Base-by-base conservation (phyloP, 2,888 invertebrate genomes). In the Hirtodrosophila duncani region DNA sequence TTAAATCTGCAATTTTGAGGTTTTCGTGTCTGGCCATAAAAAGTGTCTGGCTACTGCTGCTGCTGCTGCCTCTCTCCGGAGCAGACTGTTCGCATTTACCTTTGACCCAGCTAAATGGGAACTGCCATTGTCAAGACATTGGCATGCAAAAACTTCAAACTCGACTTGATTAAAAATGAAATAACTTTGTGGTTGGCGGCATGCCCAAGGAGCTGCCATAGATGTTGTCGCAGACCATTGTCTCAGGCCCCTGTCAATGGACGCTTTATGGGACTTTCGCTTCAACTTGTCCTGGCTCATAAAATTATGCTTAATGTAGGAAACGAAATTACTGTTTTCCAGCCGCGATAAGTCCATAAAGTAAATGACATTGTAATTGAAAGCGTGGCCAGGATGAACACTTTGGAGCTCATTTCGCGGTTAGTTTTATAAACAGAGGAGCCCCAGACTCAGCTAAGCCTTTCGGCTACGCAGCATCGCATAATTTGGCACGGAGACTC, bases 271-370 rank as follows among this genome's bases (percentile, higher is more conserved):
- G 41, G 41, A 62, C 59, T 65, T 70, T 78, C 50, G 48, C 59
- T 61, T 46, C 41, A 49, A 44, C 31, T 59, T 56, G 48, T 48
- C 20, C 42, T 80, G 29, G 38, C 34, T 78, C 84, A 84, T 86
- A 82, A 86, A 86, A 85, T 85, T 85, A 86, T 84, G 82, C 81
- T 85, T 82, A 84, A 84, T 83, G 85, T 83, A 80, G 78, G 77
- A 53, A 44, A 36, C 81, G 83, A 84, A 84, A 84, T 84, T 81
- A 82, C 82, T 83, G 82, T 81, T 84, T 75, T 81, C 68, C 64
- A 69, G 69, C 7, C 10, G 7, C 9, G 9, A 29, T 34, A 6
- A 34, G 29, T 27, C 21, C 9, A 3, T 11, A 83, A 84, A 82
- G 79, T 81, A 81, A 84, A 85, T 84, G 83, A 82, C 83, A 81